phyloP scores from a whole-genome alignment of 1,140 invertebrate species.

The Ips nitidus region DNA sequence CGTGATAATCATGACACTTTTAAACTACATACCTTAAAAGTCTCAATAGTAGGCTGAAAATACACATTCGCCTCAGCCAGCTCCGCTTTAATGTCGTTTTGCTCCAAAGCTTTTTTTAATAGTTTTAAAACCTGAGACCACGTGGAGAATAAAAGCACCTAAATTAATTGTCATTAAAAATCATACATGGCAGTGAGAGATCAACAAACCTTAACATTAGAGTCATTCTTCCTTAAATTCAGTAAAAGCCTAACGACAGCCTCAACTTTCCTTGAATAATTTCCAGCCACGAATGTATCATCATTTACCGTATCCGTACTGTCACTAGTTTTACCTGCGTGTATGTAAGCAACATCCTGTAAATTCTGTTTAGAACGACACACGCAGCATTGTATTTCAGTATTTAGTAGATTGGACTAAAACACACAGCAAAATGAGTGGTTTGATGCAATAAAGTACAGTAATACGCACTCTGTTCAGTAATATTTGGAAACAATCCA shows the following conservation, averaged over 20 bases:
- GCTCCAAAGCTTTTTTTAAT: conserved; percentile 60
- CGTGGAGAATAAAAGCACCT: conserved; percentile 70
- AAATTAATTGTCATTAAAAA: conserved; percentile 3
- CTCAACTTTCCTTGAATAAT: conserved; percentile 73
- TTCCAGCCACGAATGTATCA: conserved; percentile 55
- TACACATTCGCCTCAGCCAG: conserved; percentile 27
- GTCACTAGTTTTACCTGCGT: conserved; percentile 49
- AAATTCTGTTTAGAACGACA: conserved; percentile 62
- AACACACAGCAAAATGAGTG: no score
- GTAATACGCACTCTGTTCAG: conserved; percentile 38
- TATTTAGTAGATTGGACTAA: not conserved
- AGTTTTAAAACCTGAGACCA: conserved; percentile 68
- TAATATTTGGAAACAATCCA: conserved; percentile 60
- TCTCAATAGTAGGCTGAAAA: conserved; percentile 53
- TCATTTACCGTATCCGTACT: conserved; percentile 35
- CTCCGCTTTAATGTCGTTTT: conserved; percentile 60
- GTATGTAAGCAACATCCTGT: conserved; percentile 63
- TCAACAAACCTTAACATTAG: conserved; percentile 60
- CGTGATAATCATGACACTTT: not conserved
- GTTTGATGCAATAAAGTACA: no score
- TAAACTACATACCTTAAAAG: conserved; percentile 58
- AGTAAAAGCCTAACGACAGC: conserved; percentile 64
- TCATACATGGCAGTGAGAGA: conserved; percentile 53
- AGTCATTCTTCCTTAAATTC: conserved; percentile 59
- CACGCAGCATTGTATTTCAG: conserved; percentile 60